phyloP scores from a whole-genome alignment of 2,113 vertebrate species.

The Urocitellus parryii region DNA sequence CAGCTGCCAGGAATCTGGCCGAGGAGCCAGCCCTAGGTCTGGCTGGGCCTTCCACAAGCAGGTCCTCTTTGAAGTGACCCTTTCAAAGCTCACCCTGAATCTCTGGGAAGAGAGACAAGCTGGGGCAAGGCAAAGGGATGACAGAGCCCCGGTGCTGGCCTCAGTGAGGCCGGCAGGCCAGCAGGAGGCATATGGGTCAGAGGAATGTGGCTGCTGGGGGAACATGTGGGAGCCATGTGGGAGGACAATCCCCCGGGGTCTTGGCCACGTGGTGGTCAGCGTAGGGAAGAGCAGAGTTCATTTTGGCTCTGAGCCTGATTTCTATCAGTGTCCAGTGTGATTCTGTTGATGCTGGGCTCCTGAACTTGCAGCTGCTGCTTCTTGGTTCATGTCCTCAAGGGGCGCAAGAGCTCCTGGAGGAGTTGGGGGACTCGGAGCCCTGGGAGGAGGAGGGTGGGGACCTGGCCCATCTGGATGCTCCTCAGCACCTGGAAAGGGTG shows the following conservation, averaged over 20 bases:
- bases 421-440: background rate
- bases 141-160: background rate
- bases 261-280: background rate
- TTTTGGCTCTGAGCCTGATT: background rate
- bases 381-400: background rate
- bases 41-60: slow-evolving; percentile 59
- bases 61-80: slow-evolving; percentile 82
- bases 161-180: background rate
- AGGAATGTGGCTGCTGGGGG: slow-evolving; percentile 65
- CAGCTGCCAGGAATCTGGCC: slow-evolving; percentile 70
- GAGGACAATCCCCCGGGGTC: background rate
- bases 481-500: background rate
- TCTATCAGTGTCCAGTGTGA: background rate
- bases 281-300: background rate
- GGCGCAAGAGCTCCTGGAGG: background rate
- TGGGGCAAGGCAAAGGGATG: background rate
- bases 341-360: slow-evolving; percentile 21
- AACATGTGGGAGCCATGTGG: slow-evolving; percentile 31
- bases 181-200: background rate
- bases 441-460: background rate
- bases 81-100: slow-evolving; percentile 70
- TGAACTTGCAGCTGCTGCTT: background rate
- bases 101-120: slow-evolving; percentile 54
- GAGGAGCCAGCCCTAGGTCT: slow-evolving; percentile 70
- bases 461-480: background rate